phyloP scores from a whole-genome alignment of 1,140 invertebrate genomes.

The Drosophila novamexicana region DNA sequence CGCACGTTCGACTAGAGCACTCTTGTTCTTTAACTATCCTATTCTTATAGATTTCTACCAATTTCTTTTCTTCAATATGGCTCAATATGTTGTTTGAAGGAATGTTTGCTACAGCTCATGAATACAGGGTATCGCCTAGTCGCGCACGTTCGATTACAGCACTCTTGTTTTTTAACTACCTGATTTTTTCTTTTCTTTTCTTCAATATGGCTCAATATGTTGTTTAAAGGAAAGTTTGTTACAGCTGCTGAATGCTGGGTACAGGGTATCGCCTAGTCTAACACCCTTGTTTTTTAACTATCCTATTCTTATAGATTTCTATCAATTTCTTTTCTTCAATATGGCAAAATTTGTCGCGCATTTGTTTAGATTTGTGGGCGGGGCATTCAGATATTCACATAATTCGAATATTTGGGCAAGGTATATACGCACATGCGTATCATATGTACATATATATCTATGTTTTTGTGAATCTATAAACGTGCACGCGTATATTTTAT shows the following conservation, averaged over 20 bases:
- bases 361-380: constrained; percentile 7
- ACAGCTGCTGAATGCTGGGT: too few relatives aligned
- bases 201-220: not conserved
- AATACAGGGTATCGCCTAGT: not conserved
- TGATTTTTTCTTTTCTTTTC: not conserved
- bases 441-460: not conserved
- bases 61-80: not conserved
- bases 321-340: not conserved
- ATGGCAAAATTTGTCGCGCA: not conserved
- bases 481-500: not conserved
- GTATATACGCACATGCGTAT: not conserved
- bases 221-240: too few relatives aligned
- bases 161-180: constrained; percentile 7
- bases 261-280: not conserved
- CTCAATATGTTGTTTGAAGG: not conserved
- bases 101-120: too few relatives aligned
- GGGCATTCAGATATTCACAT: not conserved
- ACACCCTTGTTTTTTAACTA: not conserved
- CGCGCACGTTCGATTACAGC: not conserved
- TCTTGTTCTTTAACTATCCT: constrained; percentile 6
- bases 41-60: too few relatives aligned
- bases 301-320: too few relatives aligned
- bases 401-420: constrained; percentile 2
- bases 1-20: not conserved
- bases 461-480: not conserved